A percentile compares a stretch with the other conserved stretches of the same genome.
Conservation (phyloP, 2,113 vertebrate species). For the Onychostruthus taczanowskii region DNA sequence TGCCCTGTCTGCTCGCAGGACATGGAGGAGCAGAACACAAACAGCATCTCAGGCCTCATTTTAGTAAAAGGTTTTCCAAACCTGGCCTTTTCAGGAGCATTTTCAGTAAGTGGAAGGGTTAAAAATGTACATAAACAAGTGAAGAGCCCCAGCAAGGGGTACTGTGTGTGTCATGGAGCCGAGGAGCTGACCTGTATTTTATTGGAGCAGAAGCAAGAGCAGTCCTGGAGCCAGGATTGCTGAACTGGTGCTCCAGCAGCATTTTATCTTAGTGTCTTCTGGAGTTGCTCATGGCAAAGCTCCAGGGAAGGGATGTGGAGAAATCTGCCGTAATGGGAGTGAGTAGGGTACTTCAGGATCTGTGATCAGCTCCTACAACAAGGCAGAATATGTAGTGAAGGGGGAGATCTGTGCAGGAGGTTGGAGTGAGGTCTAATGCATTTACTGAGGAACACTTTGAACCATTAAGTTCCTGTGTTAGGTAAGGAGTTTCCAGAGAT, state of each 20-base stretch:
- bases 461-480: background rate
- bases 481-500: background rate
- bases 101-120: background rate
- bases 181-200: background rate
- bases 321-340: background rate
- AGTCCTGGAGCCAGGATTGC: background rate
- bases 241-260: background rate
- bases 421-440: background rate
- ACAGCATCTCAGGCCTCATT: background rate
- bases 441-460: background rate
- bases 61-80: background rate
- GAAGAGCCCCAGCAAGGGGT: background rate
- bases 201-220: background rate
- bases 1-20: background rate
- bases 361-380: background rate
- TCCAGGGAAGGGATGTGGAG: fast-evolving
- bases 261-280: background rate
- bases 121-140: background rate
- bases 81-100: background rate
- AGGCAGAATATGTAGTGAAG: background rate
- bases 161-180: fast-evolving
- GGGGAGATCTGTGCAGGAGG: background rate
- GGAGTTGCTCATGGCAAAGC: background rate
- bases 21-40: background rate
- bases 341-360: background rate